Base-by-base conservation (phyloP, 2,797 vertebrate genomes). In the Dendrocincla fuliginosa region DNA sequence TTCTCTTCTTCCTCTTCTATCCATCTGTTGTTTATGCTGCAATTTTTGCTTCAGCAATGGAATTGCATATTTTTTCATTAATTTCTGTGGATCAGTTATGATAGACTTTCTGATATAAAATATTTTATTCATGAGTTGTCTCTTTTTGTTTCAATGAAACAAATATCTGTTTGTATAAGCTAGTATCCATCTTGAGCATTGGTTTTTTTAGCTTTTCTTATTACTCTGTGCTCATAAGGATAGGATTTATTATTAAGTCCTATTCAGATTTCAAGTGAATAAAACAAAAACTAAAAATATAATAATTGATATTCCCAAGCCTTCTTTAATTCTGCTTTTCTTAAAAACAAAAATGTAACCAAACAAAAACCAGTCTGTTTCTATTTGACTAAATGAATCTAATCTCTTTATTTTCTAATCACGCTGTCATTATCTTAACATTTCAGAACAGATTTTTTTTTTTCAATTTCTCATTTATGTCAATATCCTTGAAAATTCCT, bases 401-500 rank as follows among this genome's bases (percentile, higher is more conserved):
- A 47, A 87, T 83, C 71, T 96, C 9, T 20, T 50, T 93, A 71
- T 91, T 63, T 95, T 95, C 53, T 95, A 37, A 27, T 90, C 3
- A 7, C 76, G 17, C 10, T 18, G 37, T n/a, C 13, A 9, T 95
- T 93, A 87, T 81, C 7, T 65, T 57, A 57, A 25, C 39, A 7
- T 57, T 93, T 91, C 30, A 2, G 16, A 60, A 32, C 6, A 74
- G 7, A 23, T 8, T 19, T 44, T 52, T 53, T 90, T 91, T 92
- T 95, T 59, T 63, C 19, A 77, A 6, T 85, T 96, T 78, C 59
- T 97, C 52, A 64, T 91, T 94, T 94, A 76, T 90, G 33, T 90
- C 90, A 91, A 84, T 76, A 90, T 53, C 15, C 18, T 95, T 97
- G 94, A 87, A 95, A 89, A 96, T 90, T 95, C 61, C 56, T 95